Evolutionary conservation across 2,113 vertebrate species (phyloP).

Genomic region (Cromileptes altivelis): DNA sequence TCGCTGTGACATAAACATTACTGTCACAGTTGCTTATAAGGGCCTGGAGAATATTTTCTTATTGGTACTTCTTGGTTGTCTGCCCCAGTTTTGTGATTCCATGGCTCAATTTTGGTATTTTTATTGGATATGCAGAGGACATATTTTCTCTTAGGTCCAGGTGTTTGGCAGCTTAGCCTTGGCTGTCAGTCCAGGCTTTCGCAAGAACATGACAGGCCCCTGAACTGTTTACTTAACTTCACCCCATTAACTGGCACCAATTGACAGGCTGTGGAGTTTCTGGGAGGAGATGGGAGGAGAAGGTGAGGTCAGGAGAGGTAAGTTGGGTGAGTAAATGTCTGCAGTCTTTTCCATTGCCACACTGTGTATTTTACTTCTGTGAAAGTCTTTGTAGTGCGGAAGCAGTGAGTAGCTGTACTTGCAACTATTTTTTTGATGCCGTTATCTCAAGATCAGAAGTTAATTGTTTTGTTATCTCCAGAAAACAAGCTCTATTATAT

Average conservation of each 20-base stretch:
- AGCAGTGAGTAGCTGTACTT: too few relatives aligned
- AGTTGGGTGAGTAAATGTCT: slow-evolving; percentile 6
- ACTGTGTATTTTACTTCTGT: neutral
- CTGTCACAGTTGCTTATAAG: slow-evolving; percentile 44
- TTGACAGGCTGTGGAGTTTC: slow-evolving; percentile 40
- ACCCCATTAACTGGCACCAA: slow-evolving; percentile 50
- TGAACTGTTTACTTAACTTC: slow-evolving; percentile 57
- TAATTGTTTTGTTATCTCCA: too few relatives aligned
- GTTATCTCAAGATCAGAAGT: too few relatives aligned
- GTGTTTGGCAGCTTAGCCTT: slow-evolving; percentile 49
- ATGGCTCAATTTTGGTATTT: slow-evolving; percentile 57
- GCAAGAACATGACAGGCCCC: slow-evolving; percentile 44
- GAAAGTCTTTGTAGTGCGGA: neutral
- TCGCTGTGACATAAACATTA: slow-evolving; percentile 33
- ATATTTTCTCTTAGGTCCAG: slow-evolving; percentile 43
- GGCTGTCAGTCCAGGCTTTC: slow-evolving; percentile 39
- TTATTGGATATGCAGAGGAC: slow-evolving; percentile 38
- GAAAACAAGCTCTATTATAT: too few relatives aligned
- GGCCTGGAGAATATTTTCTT: slow-evolving; percentile 30
- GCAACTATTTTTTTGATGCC: too few relatives aligned
- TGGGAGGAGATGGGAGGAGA: slow-evolving; percentile 10
- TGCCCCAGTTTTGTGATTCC: slow-evolving; percentile 30
- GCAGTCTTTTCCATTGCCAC: neutral
- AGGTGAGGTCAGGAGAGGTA: slow-evolving; percentile 26
- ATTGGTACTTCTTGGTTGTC: slow-evolving; percentile 44